Base-by-base conservation (phyloP, 2,888 invertebrate genomes). In the Ormyrus labotus region DNA sequence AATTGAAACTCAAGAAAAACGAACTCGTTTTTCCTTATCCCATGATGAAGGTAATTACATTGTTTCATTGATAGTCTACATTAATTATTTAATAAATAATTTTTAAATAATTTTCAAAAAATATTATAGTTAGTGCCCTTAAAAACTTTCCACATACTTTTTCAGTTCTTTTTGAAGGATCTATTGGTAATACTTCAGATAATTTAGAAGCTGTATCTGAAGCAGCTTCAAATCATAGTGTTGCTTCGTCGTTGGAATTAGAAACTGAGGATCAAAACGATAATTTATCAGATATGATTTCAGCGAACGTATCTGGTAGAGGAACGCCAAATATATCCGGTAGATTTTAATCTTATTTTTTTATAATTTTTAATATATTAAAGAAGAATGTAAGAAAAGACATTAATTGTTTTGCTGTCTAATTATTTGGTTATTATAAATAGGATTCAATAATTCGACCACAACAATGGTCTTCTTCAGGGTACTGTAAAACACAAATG, bases 271-370 rank as follows among this genome's bases (percentile, higher is more conserved):
- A 96, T 88, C 96, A 97, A 91, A 95, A 95, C 87, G 98, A 98
- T 89, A 98, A 98, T 92, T 93, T 99, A 45, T 98, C 98, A 0
- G 99, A 99, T 89, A 98, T 99, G 97, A 96, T 98, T 80, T 98
- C 98, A 0, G 98, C 98, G 0, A 98, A 98, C 91, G 97, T 97
- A 47, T 96, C 96, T 1, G 96, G 98, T 11, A 93, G 98, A 84
- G 98, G 97, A 84, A 96, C 98, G 82, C 96, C 99, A 0, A 99
- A 99, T 91, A 98, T 99, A 82, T 98, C 98, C 19, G 99, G 91
- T 91, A 79, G 57, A 64, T 60, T 65, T 48, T 34, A 34, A 34
- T 34, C 34, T 34, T 34, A 34, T 34, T 34, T 34, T 34, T 34
- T 34, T 34, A 34, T 34, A 34, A 34, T 34, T 34, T 34, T 34